Conservation (phyloP, 2,888 invertebrate genomes). For the Gandaritis pyraliata region DNA sequence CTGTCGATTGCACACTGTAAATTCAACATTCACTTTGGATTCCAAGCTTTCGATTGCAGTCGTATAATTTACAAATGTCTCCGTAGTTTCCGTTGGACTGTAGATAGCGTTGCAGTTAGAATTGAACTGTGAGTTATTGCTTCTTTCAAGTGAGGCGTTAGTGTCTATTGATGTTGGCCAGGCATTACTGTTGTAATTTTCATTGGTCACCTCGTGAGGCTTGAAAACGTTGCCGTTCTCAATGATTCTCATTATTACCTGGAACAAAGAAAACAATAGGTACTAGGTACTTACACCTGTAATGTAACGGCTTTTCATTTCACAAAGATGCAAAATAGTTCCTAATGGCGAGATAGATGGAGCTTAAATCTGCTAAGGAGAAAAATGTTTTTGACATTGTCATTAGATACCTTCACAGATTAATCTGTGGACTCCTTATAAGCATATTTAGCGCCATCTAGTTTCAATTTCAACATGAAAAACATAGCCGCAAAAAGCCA, state of each 20-base stretch:
- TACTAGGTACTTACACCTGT: no score
- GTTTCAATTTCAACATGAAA: no score
- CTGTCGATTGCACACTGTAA: constrained; percentile 68
- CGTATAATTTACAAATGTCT: constrained; percentile 51
- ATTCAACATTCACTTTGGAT: constrained; percentile 50
- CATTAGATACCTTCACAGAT: no score
- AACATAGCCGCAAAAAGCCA: no score
- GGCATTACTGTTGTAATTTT: constrained; percentile 52
- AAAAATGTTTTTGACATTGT: no score
- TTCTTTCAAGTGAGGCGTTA: constrained; percentile 48
- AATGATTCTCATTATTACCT: constrained; percentile 74
- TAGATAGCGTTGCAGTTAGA: constrained; percentile 55
- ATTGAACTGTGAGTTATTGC: constrained; percentile 53
- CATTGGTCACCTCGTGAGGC: constrained; percentile 46
- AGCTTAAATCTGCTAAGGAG: no score
- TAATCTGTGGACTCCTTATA: no score
- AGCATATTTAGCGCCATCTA: no score
- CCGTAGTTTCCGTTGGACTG: constrained; percentile 49
- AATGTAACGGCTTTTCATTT: no score
- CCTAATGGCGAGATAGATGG: no score
- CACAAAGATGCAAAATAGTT: no score
- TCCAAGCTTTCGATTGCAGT: constrained; percentile 43
- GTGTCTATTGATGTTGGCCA: constrained; percentile 54
- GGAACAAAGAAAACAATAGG: constrained; percentile 49
- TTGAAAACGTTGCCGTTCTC: constrained; percentile 70